Evolutionary conservation across 2,888 invertebrate genomes (phyloP).

Genomic region (Gastrophysa polygoni): DNA sequence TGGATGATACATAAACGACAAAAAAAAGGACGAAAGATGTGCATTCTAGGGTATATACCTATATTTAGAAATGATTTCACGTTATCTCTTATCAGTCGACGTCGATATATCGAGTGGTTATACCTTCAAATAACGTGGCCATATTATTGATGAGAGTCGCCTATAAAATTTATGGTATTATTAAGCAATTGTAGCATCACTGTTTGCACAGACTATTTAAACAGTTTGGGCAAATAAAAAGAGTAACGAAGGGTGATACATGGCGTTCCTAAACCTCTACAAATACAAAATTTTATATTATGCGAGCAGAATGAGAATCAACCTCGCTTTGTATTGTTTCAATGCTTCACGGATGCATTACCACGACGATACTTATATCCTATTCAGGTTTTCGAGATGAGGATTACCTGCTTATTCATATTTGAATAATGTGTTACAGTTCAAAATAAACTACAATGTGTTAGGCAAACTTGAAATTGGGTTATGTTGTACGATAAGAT

Average conservation of each 20-base stretch:
- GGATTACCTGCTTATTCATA: neutral
- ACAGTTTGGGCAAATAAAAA: conserved; percentile 37
- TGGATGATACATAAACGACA: too few relatives aligned
- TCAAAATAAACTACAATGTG: neutral
- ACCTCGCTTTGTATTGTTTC: conserved; percentile 34
- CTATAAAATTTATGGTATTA: conserved; percentile 35
- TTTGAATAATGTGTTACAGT: conserved; percentile 2
- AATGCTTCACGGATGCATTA: conserved; percentile 24
- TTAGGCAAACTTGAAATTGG: neutral
- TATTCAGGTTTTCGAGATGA: conserved; percentile 1
- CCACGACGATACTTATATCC: neutral
- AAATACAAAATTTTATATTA: conserved; percentile 27
- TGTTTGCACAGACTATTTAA: conserved; percentile 36
- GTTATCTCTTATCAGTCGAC: neutral
- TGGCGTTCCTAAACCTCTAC: conserved; percentile 36
- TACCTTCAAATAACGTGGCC: conserved; percentile 1
- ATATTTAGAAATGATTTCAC: conserved; percentile 6
- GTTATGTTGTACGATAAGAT: too few relatives aligned
- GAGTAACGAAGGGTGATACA: conserved; percentile 37
- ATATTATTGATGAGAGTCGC: conserved; percentile 34
- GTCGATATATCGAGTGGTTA: conserved; percentile 13
- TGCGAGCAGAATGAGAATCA: conserved; percentile 34
- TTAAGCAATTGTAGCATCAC: conserved; percentile 34
- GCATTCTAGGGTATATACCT: neutral
- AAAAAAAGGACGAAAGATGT: neutral